phyloP scores from a whole-genome alignment of 2,888 invertebrate species.

The Macroteleia sp. region DNA sequence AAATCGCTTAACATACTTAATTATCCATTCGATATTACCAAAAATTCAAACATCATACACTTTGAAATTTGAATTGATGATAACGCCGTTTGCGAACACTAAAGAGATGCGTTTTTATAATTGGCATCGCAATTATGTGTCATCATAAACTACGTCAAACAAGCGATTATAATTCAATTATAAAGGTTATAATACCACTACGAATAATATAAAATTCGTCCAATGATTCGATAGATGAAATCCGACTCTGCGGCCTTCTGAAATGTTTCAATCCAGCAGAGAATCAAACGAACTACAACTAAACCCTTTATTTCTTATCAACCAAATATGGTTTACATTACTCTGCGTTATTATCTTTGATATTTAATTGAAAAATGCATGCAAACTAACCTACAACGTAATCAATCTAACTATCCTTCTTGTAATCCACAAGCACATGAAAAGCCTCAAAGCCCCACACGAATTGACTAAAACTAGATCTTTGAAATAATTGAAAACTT shows the following conservation, averaged over 20 bases:
- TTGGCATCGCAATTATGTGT: slow-evolving; percentile 22
- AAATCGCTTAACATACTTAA: slow-evolving; percentile 48
- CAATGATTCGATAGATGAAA: too few species aligned
- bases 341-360: slow-evolving; percentile 58
- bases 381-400: slow-evolving; percentile 55
- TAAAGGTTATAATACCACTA: slow-evolving; percentile 40
- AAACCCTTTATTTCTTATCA: too few species aligned
- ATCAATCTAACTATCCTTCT: slow-evolving; percentile 51
- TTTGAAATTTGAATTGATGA: slow-evolving; percentile 9
- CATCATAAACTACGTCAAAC: slow-evolving; percentile 31
- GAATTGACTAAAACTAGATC: slow-evolving; percentile 35
- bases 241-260: too few species aligned
- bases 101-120: slow-evolving; percentile 15
- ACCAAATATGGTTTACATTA: too few species aligned
- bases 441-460: slow-evolving; percentile 46
- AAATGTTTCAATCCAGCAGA: too few species aligned
- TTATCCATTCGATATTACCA: slow-evolving; percentile 24
- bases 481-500: slow-evolving; percentile 16
- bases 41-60: slow-evolving; percentile 16
- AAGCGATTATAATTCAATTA: slow-evolving; percentile 50
- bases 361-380: slow-evolving; percentile 51
- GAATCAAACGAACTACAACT: too few species aligned
- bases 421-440: slow-evolving; percentile 51
- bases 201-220: slow-evolving; percentile 27
- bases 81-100: slow-evolving; percentile 23